A percentile compares a stretch with the other conserved stretches of the same genome.
phyloP scores from a whole-genome alignment of 92 coral and sea anemone genomes.

The Zoanthus sociatus region DNA sequence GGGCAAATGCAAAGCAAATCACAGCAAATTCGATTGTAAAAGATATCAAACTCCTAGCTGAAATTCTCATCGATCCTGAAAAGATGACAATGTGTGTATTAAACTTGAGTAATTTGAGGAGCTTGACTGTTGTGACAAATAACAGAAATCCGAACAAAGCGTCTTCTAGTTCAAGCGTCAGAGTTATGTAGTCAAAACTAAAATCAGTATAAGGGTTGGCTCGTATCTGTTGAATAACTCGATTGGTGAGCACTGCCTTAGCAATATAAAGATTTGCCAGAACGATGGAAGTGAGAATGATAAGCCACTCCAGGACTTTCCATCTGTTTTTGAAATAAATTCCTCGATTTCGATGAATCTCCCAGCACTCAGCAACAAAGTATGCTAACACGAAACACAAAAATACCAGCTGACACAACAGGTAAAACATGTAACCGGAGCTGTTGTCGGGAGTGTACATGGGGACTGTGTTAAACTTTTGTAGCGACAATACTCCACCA shows the following conservation, averaged over 20 bases:
- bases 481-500: conserved; percentile 54
- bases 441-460: conserved; percentile 27
- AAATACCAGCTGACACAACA: conserved; percentile 65
- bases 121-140: conserved; percentile 67
- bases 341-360: conserved; percentile 42
- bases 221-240: conserved; percentile 54
- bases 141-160: conserved; percentile 51
- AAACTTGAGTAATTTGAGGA: conserved; percentile 63
- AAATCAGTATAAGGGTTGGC: conserved; percentile 68
- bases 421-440: conserved; percentile 46
- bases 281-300: conserved; percentile 53
- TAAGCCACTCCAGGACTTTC: conserved; percentile 59
- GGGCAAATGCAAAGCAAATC: conserved; percentile 69
- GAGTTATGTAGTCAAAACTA: conserved; percentile 64
- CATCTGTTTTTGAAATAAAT: conserved; percentile 58
- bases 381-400: conserved; percentile 65
- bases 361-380: conserved; percentile 59
- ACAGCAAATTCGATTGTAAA: conserved; percentile 63
- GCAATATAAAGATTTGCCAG: conserved; percentile 60
- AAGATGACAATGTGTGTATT: conserved; percentile 55
- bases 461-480: conserved; percentile 35
- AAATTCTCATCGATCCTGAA: conserved; percentile 58
- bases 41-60: conserved; percentile 51
- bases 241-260: conserved; percentile 51
- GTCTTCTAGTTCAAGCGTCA: conserved; percentile 67